Percentiles rank a stretch among this genome's conserved stretches.
Evolutionary conservation across 2,113 vertebrate species (phyloP).

Genomic region (Onychostruthus taczanowskii): DNA sequence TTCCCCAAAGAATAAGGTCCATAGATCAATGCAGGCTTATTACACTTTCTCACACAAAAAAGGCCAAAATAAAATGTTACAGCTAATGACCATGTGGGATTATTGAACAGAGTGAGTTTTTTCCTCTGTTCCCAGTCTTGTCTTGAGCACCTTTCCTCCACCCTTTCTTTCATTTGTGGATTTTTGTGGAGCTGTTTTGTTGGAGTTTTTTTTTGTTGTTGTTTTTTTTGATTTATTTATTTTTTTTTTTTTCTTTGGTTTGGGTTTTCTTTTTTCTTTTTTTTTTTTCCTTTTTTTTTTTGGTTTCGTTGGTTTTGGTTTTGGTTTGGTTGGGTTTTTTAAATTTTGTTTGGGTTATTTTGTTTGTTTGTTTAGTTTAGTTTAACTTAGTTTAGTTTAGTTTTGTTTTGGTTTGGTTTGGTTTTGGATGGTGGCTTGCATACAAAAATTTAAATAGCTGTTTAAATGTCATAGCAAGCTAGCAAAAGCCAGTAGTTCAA

Average conservation of each 20-base stretch:
- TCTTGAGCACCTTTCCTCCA: background rate
- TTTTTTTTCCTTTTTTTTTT: too few relatives aligned
- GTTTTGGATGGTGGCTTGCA: background rate
- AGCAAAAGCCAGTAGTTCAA: conserved; percentile 33
- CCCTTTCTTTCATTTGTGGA: accelerated
- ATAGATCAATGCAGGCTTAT: conserved; percentile 66
- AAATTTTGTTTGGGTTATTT: background rate
- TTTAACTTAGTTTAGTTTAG: background rate
- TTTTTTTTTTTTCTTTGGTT: background rate
- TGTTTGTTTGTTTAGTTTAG: background rate
- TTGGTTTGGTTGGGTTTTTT: background rate
- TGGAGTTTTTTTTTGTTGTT: background rate
- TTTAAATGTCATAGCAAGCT: background rate
- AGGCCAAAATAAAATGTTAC: conserved; percentile 15
- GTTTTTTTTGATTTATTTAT: background rate
- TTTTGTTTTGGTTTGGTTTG: background rate
- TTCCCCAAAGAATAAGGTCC: conserved; percentile 68
- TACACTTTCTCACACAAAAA: conserved; percentile 53
- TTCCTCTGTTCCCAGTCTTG: background rate
- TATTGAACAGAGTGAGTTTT: background rate
- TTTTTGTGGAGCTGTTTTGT: background rate
- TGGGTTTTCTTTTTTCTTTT: background rate
- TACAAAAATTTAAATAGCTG: conserved; percentile 24
- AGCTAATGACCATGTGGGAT: conserved; percentile 8
- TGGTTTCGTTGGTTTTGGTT: background rate